A percentile compares a stretch with the other conserved stretches of the same genome.
Conservation (phyloP, 2,888 invertebrate genomes). For the Philonicus albiceps region DNA sequence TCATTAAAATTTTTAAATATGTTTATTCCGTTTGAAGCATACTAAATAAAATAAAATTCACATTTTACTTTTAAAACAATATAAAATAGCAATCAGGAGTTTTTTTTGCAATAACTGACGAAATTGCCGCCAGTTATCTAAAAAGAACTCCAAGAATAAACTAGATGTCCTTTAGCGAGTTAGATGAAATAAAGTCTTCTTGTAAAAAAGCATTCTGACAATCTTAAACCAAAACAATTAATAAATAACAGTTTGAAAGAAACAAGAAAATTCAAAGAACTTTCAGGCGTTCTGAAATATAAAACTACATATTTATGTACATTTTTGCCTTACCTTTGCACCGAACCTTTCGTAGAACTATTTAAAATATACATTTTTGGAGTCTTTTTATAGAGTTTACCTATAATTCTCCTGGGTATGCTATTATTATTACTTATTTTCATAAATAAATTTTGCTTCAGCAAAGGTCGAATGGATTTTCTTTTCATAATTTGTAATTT, state of each 20-base stretch:
- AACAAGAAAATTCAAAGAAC: no score
- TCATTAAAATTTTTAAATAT: background rate
- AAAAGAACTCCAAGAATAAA: background rate
- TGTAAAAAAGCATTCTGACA: constrained; percentile 10
- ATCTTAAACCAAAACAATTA: background rate
- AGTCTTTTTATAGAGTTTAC: background rate
- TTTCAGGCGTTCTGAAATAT: no score
- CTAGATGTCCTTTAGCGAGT: background rate
- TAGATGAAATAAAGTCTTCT: background rate
- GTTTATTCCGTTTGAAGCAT: background rate
- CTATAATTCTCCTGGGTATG: background rate
- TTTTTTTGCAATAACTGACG: background rate
- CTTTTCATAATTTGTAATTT: background rate
- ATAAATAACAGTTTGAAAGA: background rate
- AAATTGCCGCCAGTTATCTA: background rate
- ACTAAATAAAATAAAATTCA: no score
- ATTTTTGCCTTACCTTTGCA: background rate
- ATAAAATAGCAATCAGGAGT: background rate
- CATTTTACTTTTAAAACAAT: no score
- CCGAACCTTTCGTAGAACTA: background rate
- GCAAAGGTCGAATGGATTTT: background rate
- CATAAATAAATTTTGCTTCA: background rate
- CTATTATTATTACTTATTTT: background rate
- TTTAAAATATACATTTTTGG: background rate
- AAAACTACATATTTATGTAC: no score